phyloP scores from a whole-genome alignment of 2,888 invertebrate genomes.

The Drosophila pegasa region DNA sequence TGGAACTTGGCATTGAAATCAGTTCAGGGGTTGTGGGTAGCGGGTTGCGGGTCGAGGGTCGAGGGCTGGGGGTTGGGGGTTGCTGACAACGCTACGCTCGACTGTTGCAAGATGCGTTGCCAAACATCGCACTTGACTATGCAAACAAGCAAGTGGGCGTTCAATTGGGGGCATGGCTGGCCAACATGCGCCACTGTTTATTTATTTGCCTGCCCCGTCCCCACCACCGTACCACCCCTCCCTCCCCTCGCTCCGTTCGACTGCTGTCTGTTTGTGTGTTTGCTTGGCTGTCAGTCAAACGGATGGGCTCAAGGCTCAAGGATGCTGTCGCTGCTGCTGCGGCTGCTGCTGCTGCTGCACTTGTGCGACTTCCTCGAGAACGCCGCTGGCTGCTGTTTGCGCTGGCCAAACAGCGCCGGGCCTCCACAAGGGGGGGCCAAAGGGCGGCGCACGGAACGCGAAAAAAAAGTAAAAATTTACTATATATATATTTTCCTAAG shows the following conservation, averaged over 20 bases:
- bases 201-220: conserved; percentile 59
- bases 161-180: conserved; percentile 38
- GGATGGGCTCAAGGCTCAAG: conserved; percentile 66
- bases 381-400: conserved; percentile 62
- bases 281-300: conserved; percentile 73
- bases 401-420: conserved; percentile 61
- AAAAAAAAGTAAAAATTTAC: conserved; percentile 17
- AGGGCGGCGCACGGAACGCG: conserved; percentile 25
- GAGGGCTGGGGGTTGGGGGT: background rate
- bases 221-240: background rate
- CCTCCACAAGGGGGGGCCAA: background rate
- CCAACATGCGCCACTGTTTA: conserved; percentile 62
- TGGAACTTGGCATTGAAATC: conserved; percentile 19
- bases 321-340: conserved; percentile 49
- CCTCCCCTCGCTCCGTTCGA: conserved; percentile 4
- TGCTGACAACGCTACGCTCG: conserved; percentile 10
- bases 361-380: conserved; percentile 63
- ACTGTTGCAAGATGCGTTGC: conserved; percentile 64
- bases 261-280: conserved; percentile 54
- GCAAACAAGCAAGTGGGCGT: conserved; percentile 72
- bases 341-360: conserved; percentile 56
- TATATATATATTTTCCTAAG: conserved; percentile 65
- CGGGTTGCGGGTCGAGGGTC: background rate
- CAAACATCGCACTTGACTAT: conserved; percentile 81
- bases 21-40: background rate